Evolutionary conservation across 2,113 vertebrate species (phyloP).

Genomic region (Pelecanus crispus): DNA sequence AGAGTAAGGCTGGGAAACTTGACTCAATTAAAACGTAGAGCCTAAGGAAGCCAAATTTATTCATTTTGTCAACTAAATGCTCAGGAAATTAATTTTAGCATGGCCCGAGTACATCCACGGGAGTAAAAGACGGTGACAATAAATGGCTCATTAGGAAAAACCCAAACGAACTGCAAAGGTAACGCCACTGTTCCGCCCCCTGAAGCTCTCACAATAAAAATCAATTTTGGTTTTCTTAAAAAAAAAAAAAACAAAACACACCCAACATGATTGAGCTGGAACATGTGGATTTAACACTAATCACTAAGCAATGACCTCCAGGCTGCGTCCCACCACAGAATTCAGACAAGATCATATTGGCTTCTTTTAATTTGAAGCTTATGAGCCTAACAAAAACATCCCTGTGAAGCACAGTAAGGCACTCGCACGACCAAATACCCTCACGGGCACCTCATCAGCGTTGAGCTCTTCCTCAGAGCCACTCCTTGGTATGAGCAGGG

Average conservation of each 20-base stretch:
- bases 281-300: background rate
- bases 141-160: background rate
- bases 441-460: rapidly evolving
- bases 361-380: background rate
- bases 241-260: background rate
- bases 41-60: background rate
- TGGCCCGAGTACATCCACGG: background rate
- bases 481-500: background rate
- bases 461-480: background rate
- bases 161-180: background rate
- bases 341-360: background rate
- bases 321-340: background rate
- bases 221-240: background rate
- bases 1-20: background rate
- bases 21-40: background rate
- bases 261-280: background rate
- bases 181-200: rapidly evolving
- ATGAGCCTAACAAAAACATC: background rate
- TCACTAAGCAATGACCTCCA: background rate
- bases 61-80: background rate
- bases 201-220: background rate
- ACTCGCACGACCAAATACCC: background rate
- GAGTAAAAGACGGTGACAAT: background rate
- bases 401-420: background rate
- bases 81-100: background rate